Percentiles rank a stretch among this genome's conserved stretches.
phyloP scores from a whole-genome alignment of 2,797 vertebrate genomes.

The Buceros bicornis region DNA sequence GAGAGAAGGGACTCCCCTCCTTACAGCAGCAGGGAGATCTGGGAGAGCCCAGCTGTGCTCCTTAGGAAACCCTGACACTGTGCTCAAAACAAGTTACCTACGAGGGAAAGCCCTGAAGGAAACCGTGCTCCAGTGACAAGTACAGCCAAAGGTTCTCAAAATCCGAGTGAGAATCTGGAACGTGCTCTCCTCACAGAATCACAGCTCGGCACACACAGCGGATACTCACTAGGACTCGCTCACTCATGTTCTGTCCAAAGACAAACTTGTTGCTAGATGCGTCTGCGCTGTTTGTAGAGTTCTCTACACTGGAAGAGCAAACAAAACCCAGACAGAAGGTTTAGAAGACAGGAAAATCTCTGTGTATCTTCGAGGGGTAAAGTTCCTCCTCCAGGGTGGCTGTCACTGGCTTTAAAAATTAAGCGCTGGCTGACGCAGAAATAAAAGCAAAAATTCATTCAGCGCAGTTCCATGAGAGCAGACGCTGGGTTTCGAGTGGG shows the following conservation, averaged over 20 bases:
- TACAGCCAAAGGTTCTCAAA: not conserved
- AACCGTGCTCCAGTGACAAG: not conserved
- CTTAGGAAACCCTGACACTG: fast-evolving
- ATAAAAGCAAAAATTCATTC: not conserved
- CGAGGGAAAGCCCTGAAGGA: not conserved
- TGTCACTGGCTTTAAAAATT: not conserved
- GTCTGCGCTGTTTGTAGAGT: conserved; percentile 88
- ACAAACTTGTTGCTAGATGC: conserved; percentile 91
- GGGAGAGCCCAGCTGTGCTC: not conserved
- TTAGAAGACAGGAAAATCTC: not conserved
- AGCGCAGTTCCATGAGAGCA: fast-evolving
- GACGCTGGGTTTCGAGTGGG: not conserved
- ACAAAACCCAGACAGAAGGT: not conserved
- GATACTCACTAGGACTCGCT: conserved; percentile 93
- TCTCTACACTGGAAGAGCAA: conserved; percentile 86
- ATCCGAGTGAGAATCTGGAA: not conserved
- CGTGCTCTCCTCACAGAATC: not conserved
- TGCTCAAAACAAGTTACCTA: not conserved
- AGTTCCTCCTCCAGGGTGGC: not conserved
- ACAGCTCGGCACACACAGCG: not conserved
- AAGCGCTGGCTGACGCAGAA: not conserved
- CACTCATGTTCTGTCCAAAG: conserved; percentile 99
- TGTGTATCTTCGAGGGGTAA: not conserved
- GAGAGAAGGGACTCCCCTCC: not conserved
- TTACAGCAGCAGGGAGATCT: not conserved